Base-by-base conservation (phyloP, 1,140 invertebrate genomes). In the Maniola jurtina region DNA sequence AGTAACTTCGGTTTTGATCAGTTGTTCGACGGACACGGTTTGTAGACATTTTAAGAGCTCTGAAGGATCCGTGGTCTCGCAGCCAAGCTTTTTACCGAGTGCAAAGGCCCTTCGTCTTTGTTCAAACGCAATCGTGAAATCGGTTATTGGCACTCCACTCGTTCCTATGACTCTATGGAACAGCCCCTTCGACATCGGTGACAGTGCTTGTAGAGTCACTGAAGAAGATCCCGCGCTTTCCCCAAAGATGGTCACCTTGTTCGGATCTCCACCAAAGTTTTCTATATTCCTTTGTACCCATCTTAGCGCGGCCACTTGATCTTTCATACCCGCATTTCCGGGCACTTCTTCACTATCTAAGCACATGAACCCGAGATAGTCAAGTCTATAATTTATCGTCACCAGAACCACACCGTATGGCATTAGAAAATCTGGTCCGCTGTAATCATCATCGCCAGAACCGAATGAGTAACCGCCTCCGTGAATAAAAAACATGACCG, bases 231-330 rank as follows among this genome's bases (percentile, higher is more conserved):
- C 95, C 3, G 94, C 92, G 55, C 91, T 92, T 68, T 95, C 93
- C 11, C 96, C 96, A 72, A 96, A 94, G n/a, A 97, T 81, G 0
- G 96, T 97, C 0, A 97, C 92, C 70, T 93, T 92, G 3, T 94
- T 78, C 0, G 94, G 92, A 25, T 25, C 25, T 25, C 25, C 25
- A 25, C 25, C 25, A 25, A 25, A 25, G 25, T 25, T 25, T 25
- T 25, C 4, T 25, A 25, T 25, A 25, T 25, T 25, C 25, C 25
- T 25, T 25, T 25, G 25, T 25, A 25, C 4, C 25, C 25, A 25
- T 25, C 25, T 25, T 25, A 25, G 4, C 25, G 25, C 25, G 4
- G 25, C 4, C 4, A 25, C 25, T 25, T 25, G 25, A 25, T 25
- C 25, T 25, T 25, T 25, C 59, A 89, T 11, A 84, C 83, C 50